A percentile compares a stretch with the other conserved stretches of the same genome.
Conservation (phyloP, 2,113 vertebrate genomes). For the Lampris megalopsis region DNA sequence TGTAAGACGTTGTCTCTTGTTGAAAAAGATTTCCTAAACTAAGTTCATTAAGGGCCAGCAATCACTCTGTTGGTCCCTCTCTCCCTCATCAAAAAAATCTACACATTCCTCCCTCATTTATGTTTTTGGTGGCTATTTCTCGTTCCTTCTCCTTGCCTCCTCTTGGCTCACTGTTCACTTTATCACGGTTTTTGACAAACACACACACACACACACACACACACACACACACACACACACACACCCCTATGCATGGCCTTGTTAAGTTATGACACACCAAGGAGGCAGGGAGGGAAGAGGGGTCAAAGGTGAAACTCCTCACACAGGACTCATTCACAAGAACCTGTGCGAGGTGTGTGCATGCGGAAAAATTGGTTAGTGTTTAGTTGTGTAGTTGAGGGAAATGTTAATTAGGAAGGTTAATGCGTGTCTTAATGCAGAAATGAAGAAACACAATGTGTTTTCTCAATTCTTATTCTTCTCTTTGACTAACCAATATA, state of each 20-base stretch:
- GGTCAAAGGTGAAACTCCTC: neutral
- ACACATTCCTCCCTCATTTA: too few species aligned
- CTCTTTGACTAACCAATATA: neutral
- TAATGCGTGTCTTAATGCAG: neutral
- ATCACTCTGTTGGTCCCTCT: too few species aligned
- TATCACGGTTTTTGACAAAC: too few species aligned
- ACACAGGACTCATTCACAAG: conserved; percentile 1
- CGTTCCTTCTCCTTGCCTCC: too few species aligned
- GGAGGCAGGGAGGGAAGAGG: neutral
- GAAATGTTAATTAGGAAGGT: neutral
- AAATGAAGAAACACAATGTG: neutral
- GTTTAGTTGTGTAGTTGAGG: neutral
- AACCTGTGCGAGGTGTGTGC: neutral
- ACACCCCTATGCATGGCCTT: conserved; percentile 3
- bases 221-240: neutral
- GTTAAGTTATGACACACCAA: conserved; percentile 6
- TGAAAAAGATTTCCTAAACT: too few species aligned
- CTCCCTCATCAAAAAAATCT: too few species aligned
- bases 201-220: too few species aligned
- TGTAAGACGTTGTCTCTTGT: too few species aligned
- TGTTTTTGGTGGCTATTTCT: too few species aligned
- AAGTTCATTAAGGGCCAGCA: too few species aligned
- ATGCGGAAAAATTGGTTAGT: neutral
- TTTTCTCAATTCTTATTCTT: neutral
- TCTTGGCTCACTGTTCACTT: too few species aligned